Evolutionary conservation across 1,140 invertebrate genomes (phyloP), one percentile per base, ranked within the genome.

Genomic region (Hyphantria cunea): DNA sequence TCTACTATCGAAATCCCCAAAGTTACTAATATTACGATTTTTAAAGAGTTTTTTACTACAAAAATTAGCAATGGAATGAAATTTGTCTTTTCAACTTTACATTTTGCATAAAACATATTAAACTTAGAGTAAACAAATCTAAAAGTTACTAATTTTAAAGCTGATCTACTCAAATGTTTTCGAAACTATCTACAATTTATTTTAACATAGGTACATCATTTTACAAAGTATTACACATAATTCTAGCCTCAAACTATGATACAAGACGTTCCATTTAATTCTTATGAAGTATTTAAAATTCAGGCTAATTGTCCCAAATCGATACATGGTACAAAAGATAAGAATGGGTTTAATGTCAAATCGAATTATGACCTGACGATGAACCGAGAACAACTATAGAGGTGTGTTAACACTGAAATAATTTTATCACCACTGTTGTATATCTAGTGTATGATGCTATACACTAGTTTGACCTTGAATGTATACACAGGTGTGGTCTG

Each of bases 271-370:
- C 45, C 25, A 50, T 0, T 50, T 17, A 12, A n/a, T 32, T 12
- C 5, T 12, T 32, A 49, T 13, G 34, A 49, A 39, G 45, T 48
- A 58, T 58, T 49, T 49, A 59, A 49, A 49, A 49, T 45, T 59
- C 49, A 45, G 49, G 15, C 50, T 60, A 60, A 60, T 60, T 60
- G 56, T 51, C 48, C 37, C 34, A 60, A 60, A 60, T 50, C 56
- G 56, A 51, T 50, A 60, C 37, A 60, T 8, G 56, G 37, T 15
- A 31, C 47, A 37, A 60, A 47, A 60, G 56, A 37, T 47, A 15
- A 15, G 48, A 60, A 60, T 60, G 45, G 45, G 56, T 59, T 59
- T 59, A 60, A 60, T 51, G 56, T 47, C 47, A 60, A 60, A 60
- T 51, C 48, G 55, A 58, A 42, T 60, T 60, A 51, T 47, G 37